These are phyloP conservation scores for Thomomys bottae DNA, from an alignment of 2,113 vertebrate species.

Conservation along the genomic window DNA sequence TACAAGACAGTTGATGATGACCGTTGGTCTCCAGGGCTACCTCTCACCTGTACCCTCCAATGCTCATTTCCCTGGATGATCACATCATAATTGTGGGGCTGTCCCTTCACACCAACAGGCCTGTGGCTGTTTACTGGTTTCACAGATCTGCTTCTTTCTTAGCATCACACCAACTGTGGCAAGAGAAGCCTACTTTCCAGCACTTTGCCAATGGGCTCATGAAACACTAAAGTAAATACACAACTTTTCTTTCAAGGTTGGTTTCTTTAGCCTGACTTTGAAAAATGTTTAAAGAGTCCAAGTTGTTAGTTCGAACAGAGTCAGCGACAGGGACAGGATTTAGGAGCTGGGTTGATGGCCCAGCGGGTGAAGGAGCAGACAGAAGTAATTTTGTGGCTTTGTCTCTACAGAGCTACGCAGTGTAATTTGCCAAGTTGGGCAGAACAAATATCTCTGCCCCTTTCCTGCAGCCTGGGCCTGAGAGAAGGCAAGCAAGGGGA, in stretches of 20 bases:
- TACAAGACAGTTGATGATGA: no score
- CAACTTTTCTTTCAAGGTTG: slow-evolving; percentile 31
- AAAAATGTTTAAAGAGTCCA: slow-evolving; percentile 53
- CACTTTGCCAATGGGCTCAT: not conserved
- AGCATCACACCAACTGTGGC: not conserved
- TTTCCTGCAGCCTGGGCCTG: not conserved
- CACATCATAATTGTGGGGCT: no score
- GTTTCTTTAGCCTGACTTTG: slow-evolving; percentile 61
- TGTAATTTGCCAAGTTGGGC: slow-evolving; percentile 19
- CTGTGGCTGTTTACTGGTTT: not conserved
- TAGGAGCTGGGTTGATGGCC: slow-evolving; percentile 28
- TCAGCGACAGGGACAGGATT: not conserved
- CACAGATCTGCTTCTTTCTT: no score
- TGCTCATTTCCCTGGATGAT: not conserved
- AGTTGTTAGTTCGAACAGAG: slow-evolving; percentile 38
- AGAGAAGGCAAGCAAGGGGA: not conserved
- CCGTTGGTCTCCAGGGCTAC: not conserved
- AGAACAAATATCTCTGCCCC: not conserved
- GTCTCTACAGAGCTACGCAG: slow-evolving; percentile 9
- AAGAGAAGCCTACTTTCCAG: not conserved
- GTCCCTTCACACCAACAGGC: not conserved
- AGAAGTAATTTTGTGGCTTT: slow-evolving; percentile 21
- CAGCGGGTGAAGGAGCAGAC: not conserved
- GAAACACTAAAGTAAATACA: slow-evolving; percentile 9
- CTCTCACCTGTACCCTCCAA: not conserved